A percentile compares a stretch with the other conserved stretches of the same genome.
These are phyloP conservation scores for Clostera curtula DNA, from an alignment of 2,888 invertebrate species.

Conservation along the genomic window DNA sequence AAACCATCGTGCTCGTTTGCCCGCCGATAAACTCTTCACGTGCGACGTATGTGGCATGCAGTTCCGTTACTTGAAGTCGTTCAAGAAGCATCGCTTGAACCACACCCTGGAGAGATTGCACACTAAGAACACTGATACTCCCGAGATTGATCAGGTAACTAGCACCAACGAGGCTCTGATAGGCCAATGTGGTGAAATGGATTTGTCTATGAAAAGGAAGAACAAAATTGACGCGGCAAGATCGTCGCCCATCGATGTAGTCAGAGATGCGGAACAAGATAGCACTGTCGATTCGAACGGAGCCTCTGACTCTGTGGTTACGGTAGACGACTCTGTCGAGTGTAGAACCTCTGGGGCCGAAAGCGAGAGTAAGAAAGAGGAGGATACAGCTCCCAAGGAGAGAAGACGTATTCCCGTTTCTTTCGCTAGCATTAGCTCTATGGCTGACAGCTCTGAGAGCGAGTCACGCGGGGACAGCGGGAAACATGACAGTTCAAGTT, in stretches of 20 bases:
- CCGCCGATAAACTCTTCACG: conserved; percentile 92
- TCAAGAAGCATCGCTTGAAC: conserved; percentile 91
- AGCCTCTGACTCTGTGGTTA: conserved; percentile 62
- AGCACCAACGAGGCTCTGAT: conserved; percentile 81
- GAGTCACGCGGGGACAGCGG: conserved; percentile 59
- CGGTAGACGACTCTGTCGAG: conserved; percentile 65
- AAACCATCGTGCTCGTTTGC: conserved; percentile 89
- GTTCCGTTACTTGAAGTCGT: conserved; percentile 90
- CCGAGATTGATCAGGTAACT: conserved; percentile 79
- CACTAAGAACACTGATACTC: conserved; percentile 75
- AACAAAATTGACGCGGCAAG: conserved; percentile 54
- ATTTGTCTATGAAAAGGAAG: conserved; percentile 71
- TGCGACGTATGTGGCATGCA: conserved; percentile 96
- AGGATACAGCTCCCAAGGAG: conserved; percentile 37
- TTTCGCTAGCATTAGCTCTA: conserved; percentile 70
- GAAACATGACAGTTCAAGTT: conserved; percentile 71
- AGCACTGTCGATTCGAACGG: conserved; percentile 83
- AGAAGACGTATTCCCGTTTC: conserved; percentile 60
- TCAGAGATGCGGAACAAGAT: conserved; percentile 78
- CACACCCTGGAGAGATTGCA: conserved; percentile 89
- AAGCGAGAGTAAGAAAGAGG: conserved; percentile 51
- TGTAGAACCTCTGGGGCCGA: conserved; percentile 58
- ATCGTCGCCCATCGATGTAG: conserved; percentile 63
- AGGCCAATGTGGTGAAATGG: conserved; percentile 73
- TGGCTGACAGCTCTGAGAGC: conserved; percentile 69